Evolutionary conservation across 2,888 invertebrate genomes (phyloP).

Genomic region (Crossocerus cetratus): DNA sequence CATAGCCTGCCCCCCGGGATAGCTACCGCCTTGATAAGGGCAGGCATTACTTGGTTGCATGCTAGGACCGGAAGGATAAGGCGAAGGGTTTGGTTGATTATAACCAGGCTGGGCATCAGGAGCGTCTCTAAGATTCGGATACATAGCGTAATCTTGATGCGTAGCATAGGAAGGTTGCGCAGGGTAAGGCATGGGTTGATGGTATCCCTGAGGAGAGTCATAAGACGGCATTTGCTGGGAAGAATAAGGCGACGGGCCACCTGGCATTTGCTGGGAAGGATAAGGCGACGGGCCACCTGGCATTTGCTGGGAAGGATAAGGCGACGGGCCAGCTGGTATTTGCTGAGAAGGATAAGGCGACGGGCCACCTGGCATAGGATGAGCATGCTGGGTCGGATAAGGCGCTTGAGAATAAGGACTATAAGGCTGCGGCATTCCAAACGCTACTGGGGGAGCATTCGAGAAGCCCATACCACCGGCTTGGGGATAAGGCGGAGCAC

Average conservation of each 20-base stretch:
- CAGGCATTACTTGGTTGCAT: slow-evolving; percentile 33
- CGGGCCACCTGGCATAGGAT: slow-evolving; percentile 18
- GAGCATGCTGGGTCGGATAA: slow-evolving; percentile 41
- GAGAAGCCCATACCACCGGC: slow-evolving; percentile 52
- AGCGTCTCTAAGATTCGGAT: slow-evolving; percentile 52
- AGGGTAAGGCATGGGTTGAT: slow-evolving; percentile 11
- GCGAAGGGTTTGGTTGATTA: slow-evolving; percentile 1
- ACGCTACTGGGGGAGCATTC: slow-evolving; percentile 61
- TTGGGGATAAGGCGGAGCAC: slow-evolving; percentile 59
- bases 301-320: slow-evolving; percentile 28
- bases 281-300: slow-evolving; percentile 17
- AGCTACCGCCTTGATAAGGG: slow-evolving; percentile 63
- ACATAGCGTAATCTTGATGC: slow-evolving; percentile 42
- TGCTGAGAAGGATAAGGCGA: slow-evolving; percentile 32
- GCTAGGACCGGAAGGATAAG: slow-evolving; percentile 43
- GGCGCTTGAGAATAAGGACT: slow-evolving; percentile 49
- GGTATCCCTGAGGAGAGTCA: neutral
- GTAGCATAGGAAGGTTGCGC: slow-evolving; percentile 38
- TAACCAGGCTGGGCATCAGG: slow-evolving; percentile 48
- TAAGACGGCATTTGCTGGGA: slow-evolving; percentile 29
- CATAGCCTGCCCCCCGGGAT: slow-evolving; percentile 72
- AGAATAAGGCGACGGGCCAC: slow-evolving; percentile 18
- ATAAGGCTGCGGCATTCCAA: slow-evolving; percentile 71
- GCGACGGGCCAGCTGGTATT: neutral
- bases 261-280: slow-evolving; percentile 26